A percentile compares a stretch with the other conserved stretches of the same genome.
Conservation (phyloP, 2,888 invertebrate genomes). For the Minunthozetes semirufus region DNA sequence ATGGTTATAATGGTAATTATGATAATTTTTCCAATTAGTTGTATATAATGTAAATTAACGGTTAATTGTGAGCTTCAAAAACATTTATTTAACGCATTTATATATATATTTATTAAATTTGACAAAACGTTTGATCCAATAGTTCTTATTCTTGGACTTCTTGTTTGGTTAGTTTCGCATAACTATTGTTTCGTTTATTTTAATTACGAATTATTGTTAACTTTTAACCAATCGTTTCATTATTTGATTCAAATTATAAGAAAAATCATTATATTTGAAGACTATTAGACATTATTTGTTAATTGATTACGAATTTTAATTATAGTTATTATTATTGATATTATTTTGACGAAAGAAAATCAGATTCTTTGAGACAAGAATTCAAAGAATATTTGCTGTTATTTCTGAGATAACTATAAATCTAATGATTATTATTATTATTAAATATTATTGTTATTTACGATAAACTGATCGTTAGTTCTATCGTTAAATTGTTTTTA, state of each 20-base stretch:
- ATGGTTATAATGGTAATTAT: background rate
- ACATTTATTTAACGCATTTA: background rate
- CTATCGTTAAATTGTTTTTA: background rate
- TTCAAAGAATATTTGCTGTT: too few relatives aligned
- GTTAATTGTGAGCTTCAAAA: conserved; percentile 4
- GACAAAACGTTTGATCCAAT: background rate
- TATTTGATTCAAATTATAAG: background rate
- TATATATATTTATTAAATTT: background rate
- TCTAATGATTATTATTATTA: too few relatives aligned
- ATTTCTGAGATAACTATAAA: too few relatives aligned
- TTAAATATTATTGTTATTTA: too few relatives aligned
- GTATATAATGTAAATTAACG: conserved; percentile 14
- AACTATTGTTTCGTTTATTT: background rate
- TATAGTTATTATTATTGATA: too few relatives aligned
- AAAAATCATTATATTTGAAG: too few relatives aligned
- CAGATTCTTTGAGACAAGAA: too few relatives aligned
- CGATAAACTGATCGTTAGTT: too few relatives aligned
- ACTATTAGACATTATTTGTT: too few relatives aligned
- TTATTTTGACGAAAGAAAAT: too few relatives aligned
- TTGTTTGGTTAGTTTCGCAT: background rate
- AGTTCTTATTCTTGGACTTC: too few relatives aligned
- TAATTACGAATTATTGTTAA: background rate
- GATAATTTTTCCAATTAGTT: background rate
- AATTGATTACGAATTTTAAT: too few relatives aligned
- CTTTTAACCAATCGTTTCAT: background rate